These are phyloP conservation scores for Brachionus paranguensis DNA, from an alignment of 1,140 invertebrate genomes.

Conservation along the genomic window DNA sequence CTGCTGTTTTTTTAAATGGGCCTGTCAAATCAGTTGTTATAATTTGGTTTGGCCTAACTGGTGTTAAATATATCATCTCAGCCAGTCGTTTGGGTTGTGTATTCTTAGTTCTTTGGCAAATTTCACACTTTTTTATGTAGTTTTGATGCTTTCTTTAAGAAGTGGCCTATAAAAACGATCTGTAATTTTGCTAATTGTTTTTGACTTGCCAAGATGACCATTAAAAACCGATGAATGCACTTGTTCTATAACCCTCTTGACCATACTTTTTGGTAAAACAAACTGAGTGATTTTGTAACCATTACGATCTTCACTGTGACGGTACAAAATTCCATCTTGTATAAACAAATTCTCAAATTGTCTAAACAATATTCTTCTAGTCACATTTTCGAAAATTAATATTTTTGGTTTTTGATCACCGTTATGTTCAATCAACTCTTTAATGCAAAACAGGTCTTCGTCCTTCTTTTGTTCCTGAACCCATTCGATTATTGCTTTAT, in stretches of 20 bases:
- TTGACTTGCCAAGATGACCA: no score
- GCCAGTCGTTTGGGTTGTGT: not conserved
- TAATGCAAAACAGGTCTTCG: not conserved
- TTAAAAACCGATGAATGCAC: no score
- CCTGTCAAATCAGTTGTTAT: not conserved
- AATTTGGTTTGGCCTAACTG: not conserved
- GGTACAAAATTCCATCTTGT: no score
- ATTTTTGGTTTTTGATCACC: slow-evolving; percentile 4
- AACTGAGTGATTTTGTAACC: no score
- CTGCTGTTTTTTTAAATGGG: not conserved
- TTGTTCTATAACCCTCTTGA: no score
- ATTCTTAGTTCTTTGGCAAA: not conserved
- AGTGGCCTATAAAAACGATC: not conserved
- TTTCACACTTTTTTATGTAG: not conserved
- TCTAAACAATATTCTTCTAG: no score
- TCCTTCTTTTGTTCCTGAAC: not conserved
- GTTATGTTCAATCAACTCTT: not conserved
- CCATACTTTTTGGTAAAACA: no score
- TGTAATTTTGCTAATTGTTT: not conserved
- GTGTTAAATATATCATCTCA: not conserved
- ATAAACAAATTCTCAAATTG: no score
- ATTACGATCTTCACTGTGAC: no score
- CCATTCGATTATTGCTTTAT: not conserved
- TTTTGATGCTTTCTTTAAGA: not conserved
- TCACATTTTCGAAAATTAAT: no score